Evolutionary conservation across 1,140 invertebrate species (phyloP), one percentile per base, ranked within the genome.

Genomic region (Sitodiplosis mosellana): DNA sequence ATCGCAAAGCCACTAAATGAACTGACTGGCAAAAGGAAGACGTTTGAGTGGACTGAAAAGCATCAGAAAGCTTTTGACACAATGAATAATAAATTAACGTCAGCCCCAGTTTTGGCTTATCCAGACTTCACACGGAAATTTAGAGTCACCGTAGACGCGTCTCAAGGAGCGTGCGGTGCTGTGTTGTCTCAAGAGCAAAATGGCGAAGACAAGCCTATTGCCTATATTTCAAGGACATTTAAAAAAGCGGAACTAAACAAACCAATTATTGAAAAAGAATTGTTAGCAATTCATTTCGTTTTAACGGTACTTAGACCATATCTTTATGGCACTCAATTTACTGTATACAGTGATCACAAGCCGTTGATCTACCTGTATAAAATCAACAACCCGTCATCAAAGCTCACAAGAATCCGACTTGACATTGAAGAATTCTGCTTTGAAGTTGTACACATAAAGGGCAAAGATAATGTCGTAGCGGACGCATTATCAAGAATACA

Each of bases 331-430:
- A 59, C 17, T 20, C 49, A 61, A 33, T 72, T 73, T 52, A 60
- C 41, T 7, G 54, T 72, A 2, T 48, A 59, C 37, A 71, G 68
- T 1, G 70, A 75, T 51, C 66, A 73, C 48, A 58, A 57, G 50
- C 58, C 67, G 1, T 52, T 73, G 10, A 51, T 49, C 15, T 73
- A 50, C 18, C 27, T 53, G 0, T 48, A 52, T 47, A 38, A 36
- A 18, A 54, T 63, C 2, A 69, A 65, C 55, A 57, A 67, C 38
- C 57, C 59, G 7, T 55, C 45, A 2, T 56, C 54, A 43, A 46
- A 63, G 41, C 22, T 44, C 37, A 14, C 3, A 5, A 38, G 36
- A 17, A n/a, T 38, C 3, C 21, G 14, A 22, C 14, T 33, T 45
- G 33, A 49, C 17, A 22, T 47, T 11, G 45, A 50, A 44, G 49